phyloP scores from a whole-genome alignment of 2,797 vertebrate genomes.

The Eulemur rubriventer region DNA sequence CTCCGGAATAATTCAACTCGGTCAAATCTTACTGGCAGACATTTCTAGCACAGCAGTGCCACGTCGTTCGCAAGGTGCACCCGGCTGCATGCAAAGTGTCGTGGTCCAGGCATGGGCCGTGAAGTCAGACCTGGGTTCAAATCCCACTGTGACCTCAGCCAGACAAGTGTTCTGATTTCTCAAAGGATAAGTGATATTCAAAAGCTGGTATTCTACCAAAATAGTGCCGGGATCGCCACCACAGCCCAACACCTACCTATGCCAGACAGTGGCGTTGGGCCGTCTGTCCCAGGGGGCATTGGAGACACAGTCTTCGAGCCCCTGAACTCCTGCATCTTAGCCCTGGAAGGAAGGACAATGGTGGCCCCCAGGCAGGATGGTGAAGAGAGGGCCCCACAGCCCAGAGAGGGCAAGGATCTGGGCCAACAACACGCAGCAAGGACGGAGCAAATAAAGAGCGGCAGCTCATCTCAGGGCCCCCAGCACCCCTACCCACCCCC shows the following conservation, averaged over 20 bases:
- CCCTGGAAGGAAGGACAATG: background rate
- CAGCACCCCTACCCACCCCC: too few relatives aligned
- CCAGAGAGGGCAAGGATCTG: background rate
- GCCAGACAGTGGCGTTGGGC: background rate
- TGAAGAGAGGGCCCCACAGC: too few relatives aligned
- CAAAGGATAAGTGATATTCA: background rate
- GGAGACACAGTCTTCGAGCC: background rate
- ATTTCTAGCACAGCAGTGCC: too few relatives aligned
- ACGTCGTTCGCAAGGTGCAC: accelerated
- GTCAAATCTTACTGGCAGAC: background rate
- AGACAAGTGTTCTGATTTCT: background rate
- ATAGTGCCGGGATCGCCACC: accelerated
- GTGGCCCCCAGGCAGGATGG: too few relatives aligned
- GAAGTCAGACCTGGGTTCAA: background rate
- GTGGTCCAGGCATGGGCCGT: accelerated
- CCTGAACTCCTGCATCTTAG: background rate
- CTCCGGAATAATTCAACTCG: background rate
- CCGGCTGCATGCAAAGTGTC: background rate
- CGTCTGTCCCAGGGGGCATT: background rate
- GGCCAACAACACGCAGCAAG: background rate
- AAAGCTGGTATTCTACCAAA: background rate
- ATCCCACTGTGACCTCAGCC: background rate
- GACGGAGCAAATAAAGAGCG: background rate
- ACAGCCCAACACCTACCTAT: too few relatives aligned
- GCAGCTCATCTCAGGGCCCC: background rate